Percentiles rank a stretch among this genome's conserved stretches.
Conservation (phyloP, 1,140 invertebrate genomes). For the Magallana angulata region DNA sequence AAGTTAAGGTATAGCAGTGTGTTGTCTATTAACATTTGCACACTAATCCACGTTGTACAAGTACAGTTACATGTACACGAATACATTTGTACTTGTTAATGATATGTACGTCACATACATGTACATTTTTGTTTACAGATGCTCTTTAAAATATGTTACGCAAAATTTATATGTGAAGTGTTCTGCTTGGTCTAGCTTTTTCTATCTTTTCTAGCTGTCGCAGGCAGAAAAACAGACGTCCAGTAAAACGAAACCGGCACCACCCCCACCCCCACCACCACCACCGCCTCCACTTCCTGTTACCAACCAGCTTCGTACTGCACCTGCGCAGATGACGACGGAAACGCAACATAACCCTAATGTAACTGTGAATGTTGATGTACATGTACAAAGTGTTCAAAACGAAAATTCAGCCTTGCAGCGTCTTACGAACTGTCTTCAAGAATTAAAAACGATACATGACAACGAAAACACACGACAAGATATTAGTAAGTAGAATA, state of each 20-base stretch:
- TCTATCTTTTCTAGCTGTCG: background rate
- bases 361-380: slow-evolving; percentile 13
- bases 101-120: no score
- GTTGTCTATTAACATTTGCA: background rate
- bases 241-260: background rate
- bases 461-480: background rate
- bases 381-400: slow-evolving; percentile 13
- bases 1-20: slow-evolving; percentile 12
- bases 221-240: background rate
- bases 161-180: background rate
- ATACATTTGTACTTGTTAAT: no score
- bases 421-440: background rate
- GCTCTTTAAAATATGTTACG: background rate
- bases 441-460: background rate
- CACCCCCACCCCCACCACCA: background rate
- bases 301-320: background rate
- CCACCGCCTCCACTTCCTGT: background rate
- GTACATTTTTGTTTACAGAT: background rate
- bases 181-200: background rate
- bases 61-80: no score
- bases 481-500: no score
- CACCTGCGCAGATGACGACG: background rate
- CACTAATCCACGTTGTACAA: background rate
- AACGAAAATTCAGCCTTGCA: background rate
- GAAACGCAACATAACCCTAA: background rate